These are phyloP conservation scores for Gymnobelideus leadbeateri DNA, from an alignment of 2,113 vertebrate genomes.

Conservation along the genomic window DNA sequence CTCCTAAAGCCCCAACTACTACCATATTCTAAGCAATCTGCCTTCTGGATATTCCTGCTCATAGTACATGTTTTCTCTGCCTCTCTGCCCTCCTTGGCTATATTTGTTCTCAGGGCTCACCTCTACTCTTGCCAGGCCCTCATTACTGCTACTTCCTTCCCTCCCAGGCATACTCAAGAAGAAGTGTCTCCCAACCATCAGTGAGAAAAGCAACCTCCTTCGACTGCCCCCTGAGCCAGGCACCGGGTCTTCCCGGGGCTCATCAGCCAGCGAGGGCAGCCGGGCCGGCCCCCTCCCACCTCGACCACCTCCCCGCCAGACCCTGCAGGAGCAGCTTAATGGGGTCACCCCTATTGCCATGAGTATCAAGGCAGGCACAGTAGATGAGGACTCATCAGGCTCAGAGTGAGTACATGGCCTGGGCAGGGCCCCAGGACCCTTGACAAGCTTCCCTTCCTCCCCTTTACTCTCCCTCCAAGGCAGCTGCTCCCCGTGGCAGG, in stretches of 20 bases:
- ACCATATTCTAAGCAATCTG: too few relatives aligned
- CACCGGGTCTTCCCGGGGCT: slow-evolving; percentile 84
- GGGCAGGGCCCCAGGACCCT: not conserved
- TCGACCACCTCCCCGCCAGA: slow-evolving; percentile 77
- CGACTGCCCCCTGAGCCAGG: slow-evolving; percentile 86
- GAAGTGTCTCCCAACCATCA: slow-evolving; percentile 91
- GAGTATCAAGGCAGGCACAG: slow-evolving; percentile 91
- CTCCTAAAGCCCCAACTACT: too few relatives aligned
- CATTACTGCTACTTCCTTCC: not conserved
- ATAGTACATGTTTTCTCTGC: too few relatives aligned
- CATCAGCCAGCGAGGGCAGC: slow-evolving; percentile 86
- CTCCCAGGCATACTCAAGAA: slow-evolving; percentile 91
- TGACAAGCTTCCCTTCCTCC: not conserved
- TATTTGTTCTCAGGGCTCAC: not conserved
- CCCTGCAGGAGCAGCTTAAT: slow-evolving; percentile 87
- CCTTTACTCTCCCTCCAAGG: not conserved
- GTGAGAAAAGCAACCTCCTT: slow-evolving; percentile 89
- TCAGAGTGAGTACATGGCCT: slow-evolving; percentile 92
- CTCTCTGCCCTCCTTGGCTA: not conserved
- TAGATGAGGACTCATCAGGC: slow-evolving; percentile 94
- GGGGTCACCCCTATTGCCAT: slow-evolving; percentile 89
- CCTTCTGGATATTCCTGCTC: too few relatives aligned
- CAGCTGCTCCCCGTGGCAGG: not conserved
- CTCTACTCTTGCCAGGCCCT: not conserved
- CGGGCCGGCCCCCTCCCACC: slow-evolving; percentile 26